Conservation (phyloP, 2,113 vertebrate species). For the Coracopsis vasa region DNA sequence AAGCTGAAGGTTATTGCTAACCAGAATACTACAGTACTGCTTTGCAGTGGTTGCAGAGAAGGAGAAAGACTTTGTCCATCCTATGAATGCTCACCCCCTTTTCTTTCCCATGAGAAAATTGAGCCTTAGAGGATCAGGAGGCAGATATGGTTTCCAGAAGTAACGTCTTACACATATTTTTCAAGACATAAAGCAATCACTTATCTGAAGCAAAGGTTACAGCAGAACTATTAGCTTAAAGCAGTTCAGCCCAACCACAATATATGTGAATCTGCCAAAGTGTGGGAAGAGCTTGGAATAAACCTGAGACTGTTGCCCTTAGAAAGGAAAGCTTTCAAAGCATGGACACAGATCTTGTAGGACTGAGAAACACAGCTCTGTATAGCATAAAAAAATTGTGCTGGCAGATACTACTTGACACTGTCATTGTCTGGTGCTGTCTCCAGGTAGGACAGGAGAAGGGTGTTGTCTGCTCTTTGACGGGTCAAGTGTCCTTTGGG, state of each 20-base stretch:
- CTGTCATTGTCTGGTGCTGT: neutral
- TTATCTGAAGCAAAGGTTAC: neutral
- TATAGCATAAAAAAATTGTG: neutral
- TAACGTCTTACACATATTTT: neutral
- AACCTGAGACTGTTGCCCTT: neutral
- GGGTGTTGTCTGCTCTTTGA: neutral
- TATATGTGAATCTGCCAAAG: neutral
- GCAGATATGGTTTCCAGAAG: neutral
- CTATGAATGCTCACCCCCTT: neutral
- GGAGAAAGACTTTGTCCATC: neutral
- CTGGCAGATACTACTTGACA: neutral
- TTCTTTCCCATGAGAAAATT: neutral
- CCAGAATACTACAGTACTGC: accelerated
- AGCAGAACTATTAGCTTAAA: neutral
- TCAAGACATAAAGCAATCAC: neutral
- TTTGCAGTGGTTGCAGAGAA: neutral
- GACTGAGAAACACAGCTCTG: neutral
- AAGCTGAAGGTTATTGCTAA: neutral
- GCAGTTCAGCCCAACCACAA: neutral
- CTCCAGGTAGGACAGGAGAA: neutral
- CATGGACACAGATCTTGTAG: neutral
- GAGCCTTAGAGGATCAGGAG: neutral
- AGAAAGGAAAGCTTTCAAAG: neutral
- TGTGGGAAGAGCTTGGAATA: neutral
- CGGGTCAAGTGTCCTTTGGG: neutral